Base-by-base conservation (phyloP, 2,113 vertebrate genomes). In the Casuarius casuarius region DNA sequence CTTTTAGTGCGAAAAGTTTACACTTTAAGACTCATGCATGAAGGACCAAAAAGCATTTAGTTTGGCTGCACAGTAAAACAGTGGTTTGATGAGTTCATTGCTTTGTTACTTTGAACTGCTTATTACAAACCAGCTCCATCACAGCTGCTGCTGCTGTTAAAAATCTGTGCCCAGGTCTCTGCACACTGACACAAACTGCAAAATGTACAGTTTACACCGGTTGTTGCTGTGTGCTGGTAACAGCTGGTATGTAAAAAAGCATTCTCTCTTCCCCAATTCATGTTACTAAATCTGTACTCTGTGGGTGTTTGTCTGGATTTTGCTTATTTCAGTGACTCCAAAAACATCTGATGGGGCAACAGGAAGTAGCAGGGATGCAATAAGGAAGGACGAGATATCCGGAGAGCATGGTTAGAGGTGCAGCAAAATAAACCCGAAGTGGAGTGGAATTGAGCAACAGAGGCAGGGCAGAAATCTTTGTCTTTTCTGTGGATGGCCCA, bases 1-100 rank as follows among this genome's bases (percentile, higher is more conserved):
- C 72, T 91, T 77, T 44, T 40, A 25, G 58, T 56, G 62, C 76
- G 93, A 94, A 49, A 89, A 89, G 85, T 89, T 95, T 87, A 42
- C 40, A 17, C 26, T 87, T 77, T 4, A 62, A 91, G 76, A 72
- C 21, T 91, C 76, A 58, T 33, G 74, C 62, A 52, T 33, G 38
- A 84, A 86, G 81, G 40, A 78, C 48, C 35, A 88, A 66, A 84
- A 85, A 89, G 56, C 18, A 49, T 81, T 76, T 68, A 58, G 46
- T 72, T 82, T 84, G 25, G 52, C 75, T 72, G 56, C 65, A 5
- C 7, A n/a, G 25, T 33, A 10, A 56, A 67, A 66, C 11, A 54
- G 25, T 61, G 67, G 49, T 49, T 94, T 14, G 17, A 56, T 58
- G 59, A 68, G 66, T 59, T 62, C 18, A 31, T 72, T 78, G 28